Conservation (phyloP, 2,113 vertebrate species). For the Plecotus auritus region DNA sequence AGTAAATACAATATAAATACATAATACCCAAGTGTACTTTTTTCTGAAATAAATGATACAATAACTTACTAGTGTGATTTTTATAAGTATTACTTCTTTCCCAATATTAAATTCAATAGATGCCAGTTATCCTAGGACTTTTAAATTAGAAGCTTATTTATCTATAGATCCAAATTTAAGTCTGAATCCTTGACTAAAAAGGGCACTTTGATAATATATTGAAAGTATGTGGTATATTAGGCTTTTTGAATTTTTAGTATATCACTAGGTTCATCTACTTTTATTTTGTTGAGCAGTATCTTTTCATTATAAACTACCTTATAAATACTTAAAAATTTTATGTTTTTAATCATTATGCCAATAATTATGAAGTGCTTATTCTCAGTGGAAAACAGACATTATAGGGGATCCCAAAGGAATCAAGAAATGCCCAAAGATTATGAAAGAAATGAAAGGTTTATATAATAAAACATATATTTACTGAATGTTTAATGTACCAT, state of each 20-base stretch:
- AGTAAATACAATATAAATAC: conserved; percentile 5
- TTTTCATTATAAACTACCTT: conserved; percentile 32
- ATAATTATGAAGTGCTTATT: background rate
- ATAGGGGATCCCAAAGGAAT: conserved; percentile 15
- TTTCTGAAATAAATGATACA: conserved; percentile 6
- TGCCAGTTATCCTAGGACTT: background rate
- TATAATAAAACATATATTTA: background rate
- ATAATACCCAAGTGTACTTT: conserved; percentile 6
- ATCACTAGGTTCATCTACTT: background rate
- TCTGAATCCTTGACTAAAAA: conserved; percentile 39
- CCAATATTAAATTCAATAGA: conserved; percentile 10
- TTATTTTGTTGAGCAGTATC: background rate
- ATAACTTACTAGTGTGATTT: background rate
- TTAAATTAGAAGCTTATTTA: background rate
- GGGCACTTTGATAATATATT: background rate
- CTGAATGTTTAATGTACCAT: background rate
- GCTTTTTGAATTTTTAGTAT: background rate
- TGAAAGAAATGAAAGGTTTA: conserved; percentile 11
- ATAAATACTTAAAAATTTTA: background rate
- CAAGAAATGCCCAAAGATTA: background rate
- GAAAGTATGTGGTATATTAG: background rate
- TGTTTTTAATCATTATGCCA: conserved; percentile 29
- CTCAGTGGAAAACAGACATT: background rate
- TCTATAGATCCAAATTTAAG: background rate
- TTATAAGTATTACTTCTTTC: conserved; percentile 25